Evolutionary conservation across 1,140 invertebrate species (phyloP).

Genomic region (Drosophila watanabei): DNA sequence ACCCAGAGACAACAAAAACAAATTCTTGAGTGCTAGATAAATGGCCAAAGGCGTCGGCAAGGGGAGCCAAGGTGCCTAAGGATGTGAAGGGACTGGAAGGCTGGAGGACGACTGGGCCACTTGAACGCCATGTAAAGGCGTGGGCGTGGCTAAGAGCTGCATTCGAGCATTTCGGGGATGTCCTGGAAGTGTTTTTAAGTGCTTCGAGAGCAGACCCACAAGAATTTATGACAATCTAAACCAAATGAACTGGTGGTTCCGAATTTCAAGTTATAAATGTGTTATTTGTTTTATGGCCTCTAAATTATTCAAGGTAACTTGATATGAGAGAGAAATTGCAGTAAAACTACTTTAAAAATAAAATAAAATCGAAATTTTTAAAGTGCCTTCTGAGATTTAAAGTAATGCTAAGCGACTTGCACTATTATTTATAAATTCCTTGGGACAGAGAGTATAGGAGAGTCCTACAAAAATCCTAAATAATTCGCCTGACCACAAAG

Average conservation of each 20-base stretch:
- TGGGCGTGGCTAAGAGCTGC: constrained; percentile 40
- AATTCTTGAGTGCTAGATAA: constrained; percentile 67
- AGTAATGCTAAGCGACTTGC: neutral
- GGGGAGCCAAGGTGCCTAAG: constrained; percentile 6
- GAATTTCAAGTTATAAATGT: constrained; percentile 24
- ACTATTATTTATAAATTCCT: neutral
- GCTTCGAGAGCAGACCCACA: constrained; percentile 35
- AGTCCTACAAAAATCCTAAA: neutral
- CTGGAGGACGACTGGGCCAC: constrained; percentile 30
- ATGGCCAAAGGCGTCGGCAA: constrained; percentile 46
- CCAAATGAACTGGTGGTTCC: constrained; percentile 31
- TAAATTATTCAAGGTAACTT: constrained; percentile 6
- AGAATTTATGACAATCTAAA: constrained; percentile 49
- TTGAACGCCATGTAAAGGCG: constrained; percentile 53
- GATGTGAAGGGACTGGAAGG: too few species aligned
- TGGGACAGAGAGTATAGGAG: too few species aligned
- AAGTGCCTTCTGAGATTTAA: too few species aligned
- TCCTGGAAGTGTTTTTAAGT: constrained; percentile 47
- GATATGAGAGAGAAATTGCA: neutral
- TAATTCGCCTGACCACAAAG: neutral
- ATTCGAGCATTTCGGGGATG: constrained; percentile 39
- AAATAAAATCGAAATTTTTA: neutral
- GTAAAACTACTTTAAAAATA: neutral
- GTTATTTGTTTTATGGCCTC: constrained; percentile 9
- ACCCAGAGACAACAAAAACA: constrained; percentile 59